phyloP scores from a whole-genome alignment of 2,797 vertebrate genomes.

The Eulemur rubriventer region DNA sequence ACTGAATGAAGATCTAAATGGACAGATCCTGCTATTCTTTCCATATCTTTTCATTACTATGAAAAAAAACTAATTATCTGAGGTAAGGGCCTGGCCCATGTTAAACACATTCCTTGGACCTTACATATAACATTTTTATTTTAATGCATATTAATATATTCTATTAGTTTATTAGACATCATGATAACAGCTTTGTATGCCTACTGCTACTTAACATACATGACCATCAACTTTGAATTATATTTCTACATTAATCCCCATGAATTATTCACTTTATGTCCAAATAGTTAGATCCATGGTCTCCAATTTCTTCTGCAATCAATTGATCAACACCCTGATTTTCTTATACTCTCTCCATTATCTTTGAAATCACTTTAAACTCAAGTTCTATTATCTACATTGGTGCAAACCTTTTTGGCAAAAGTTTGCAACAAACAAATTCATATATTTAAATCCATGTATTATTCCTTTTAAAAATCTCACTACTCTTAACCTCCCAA shows the following conservation, averaged over 20 bases:
- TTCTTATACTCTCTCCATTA: not conserved
- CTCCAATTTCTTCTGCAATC: not conserved
- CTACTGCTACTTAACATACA: not conserved
- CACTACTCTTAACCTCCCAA: not conserved
- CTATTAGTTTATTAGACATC: not conserved
- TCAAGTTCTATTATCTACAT: not conserved
- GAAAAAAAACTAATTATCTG: not conserved
- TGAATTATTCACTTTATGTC: not conserved
- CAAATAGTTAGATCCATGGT: not conserved
- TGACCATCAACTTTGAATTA: not conserved
- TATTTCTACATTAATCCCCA: not conserved
- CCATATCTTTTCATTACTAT: not conserved
- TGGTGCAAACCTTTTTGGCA: not conserved
- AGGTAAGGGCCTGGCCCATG: not conserved
- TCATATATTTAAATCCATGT: slow-evolving; percentile 25
- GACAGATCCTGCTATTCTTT: too few species aligned
- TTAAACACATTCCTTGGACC: not conserved
- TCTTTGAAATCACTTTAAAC: slow-evolving; percentile 35
- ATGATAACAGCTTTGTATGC: not conserved
- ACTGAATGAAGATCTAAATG: not conserved
- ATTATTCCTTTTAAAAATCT: not conserved
- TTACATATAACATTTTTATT: not conserved
- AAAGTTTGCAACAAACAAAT: slow-evolving; percentile 30
- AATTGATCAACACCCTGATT: not conserved
- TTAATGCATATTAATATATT: not conserved